These are phyloP conservation scores for Octomys mimax DNA, from an alignment of 2,797 vertebrate genomes.

Conservation along the genomic window DNA sequence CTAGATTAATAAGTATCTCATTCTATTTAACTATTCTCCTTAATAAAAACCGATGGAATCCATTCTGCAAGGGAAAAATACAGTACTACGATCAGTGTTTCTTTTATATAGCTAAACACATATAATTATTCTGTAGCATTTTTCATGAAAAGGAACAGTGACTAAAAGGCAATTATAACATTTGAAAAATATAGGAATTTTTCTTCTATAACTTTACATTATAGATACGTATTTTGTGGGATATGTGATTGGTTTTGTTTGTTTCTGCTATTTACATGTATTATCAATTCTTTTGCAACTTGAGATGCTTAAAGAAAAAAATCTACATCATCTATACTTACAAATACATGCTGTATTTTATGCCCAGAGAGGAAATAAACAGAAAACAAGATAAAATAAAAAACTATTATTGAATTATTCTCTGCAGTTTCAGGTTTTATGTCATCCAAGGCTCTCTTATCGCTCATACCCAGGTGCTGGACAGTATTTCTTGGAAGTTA, in stretches of 20 bases:
- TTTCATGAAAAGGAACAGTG: constrained; percentile 53
- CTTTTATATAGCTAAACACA: constrained; percentile 48
- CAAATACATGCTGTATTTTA: not conserved
- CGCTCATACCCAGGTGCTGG: not conserved
- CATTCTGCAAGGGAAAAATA: constrained; percentile 79
- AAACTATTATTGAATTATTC: constrained; percentile 30
- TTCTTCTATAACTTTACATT: not conserved
- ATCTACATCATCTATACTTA: not conserved
- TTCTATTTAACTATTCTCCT: constrained; percentile 79
- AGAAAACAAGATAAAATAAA: not conserved
- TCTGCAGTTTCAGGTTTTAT: constrained; percentile 1
- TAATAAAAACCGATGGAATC: constrained; percentile 85
- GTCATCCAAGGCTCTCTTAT: not conserved
- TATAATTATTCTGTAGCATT: constrained; percentile 58
- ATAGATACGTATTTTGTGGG: not conserved
- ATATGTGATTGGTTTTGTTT: constrained; percentile 48
- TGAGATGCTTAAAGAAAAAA: constrained; percentile 44
- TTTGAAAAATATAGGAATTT: constrained; percentile 42
- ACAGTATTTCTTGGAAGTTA: not conserved
- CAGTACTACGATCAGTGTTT: constrained; percentile 50
- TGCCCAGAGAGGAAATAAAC: not conserved
- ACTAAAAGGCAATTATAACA: constrained; percentile 52
- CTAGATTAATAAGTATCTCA: constrained; percentile 85
- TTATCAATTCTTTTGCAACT: constrained; percentile 14
- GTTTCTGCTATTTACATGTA: constrained; percentile 8